These are phyloP conservation scores for Syngnathus acus DNA, from an alignment of 2,797 vertebrate genomes.

Conservation along the genomic window DNA sequence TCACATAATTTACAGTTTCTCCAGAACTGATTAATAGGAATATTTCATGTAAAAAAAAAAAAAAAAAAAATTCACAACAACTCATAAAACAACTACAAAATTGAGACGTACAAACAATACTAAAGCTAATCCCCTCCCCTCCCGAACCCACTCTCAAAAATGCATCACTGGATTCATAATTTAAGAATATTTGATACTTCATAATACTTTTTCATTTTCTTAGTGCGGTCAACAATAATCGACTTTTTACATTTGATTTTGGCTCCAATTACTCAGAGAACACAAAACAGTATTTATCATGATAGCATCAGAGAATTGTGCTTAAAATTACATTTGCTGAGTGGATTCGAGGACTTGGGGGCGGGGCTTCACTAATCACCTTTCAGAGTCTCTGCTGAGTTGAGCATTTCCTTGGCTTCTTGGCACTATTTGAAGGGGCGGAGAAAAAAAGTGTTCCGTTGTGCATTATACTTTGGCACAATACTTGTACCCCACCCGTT, in stretches of 20 bases:
- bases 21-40: slow-evolving; percentile 83
- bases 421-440: neutral
- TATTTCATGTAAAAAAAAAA: slow-evolving; percentile 48
- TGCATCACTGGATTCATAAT: slow-evolving; percentile 72
- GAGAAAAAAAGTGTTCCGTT: slow-evolving; percentile 8
- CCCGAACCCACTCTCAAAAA: slow-evolving; percentile 55
- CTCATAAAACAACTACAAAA: slow-evolving; percentile 60
- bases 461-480: slow-evolving; percentile 72
- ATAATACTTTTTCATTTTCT: slow-evolving; percentile 6
- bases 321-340: slow-evolving; percentile 32
- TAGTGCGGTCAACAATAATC: slow-evolving; percentile 33
- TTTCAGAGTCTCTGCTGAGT: neutral
- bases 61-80: too few species aligned
- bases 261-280: neutral
- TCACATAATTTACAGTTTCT: slow-evolving; percentile 89
- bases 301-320: slow-evolving; percentile 42
- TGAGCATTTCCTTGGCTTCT: neutral
- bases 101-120: slow-evolving; percentile 64
- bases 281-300: neutral
- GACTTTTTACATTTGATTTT: slow-evolving; percentile 14
- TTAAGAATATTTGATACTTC: slow-evolving; percentile 59
- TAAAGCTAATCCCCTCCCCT: slow-evolving; percentile 45
- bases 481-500: slow-evolving; percentile 50
- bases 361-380: neutral
- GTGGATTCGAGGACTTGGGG: slow-evolving; percentile 12